Evolutionary conservation across 2,113 vertebrate species (phyloP).

Genomic region (Redunca redunca): DNA sequence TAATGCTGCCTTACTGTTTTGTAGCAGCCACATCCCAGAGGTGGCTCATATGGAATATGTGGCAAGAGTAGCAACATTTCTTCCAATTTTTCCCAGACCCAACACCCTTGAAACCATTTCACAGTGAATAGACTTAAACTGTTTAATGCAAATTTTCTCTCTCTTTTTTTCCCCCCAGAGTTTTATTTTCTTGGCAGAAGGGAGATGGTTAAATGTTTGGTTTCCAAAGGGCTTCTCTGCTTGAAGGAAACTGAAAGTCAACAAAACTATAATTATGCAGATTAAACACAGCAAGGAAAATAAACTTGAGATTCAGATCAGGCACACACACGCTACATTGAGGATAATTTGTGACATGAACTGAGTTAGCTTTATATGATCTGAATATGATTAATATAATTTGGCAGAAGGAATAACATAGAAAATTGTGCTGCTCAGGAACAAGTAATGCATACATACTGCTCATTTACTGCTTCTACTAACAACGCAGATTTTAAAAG

Average conservation of each 20-base stretch:
- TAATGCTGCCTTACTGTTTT: background rate
- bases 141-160: background rate
- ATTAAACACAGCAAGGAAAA: slow-evolving; percentile 44
- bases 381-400: slow-evolving; percentile 49
- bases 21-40: background rate
- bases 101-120: slow-evolving; percentile 12
- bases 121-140: background rate
- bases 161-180: background rate
- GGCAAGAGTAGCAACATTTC: background rate
- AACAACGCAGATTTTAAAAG: slow-evolving; percentile 25
- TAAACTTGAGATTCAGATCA: slow-evolving; percentile 24
- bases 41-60: background rate
- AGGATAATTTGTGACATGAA: slow-evolving; percentile 37
- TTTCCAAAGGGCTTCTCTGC: slow-evolving; percentile 36
- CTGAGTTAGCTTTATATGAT: slow-evolving; percentile 29
- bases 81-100: slow-evolving; percentile 1
- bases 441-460: slow-evolving; percentile 45
- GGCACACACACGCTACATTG: background rate
- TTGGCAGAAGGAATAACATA: slow-evolving; percentile 43
- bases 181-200: background rate
- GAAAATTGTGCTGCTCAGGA: slow-evolving; percentile 24
- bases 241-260: slow-evolving; percentile 46
- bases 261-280: slow-evolving; percentile 52
- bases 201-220: slow-evolving; percentile 5
- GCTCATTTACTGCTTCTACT: slow-evolving; percentile 46